phyloP scores from a whole-genome alignment of 2,888 invertebrate species.

The Ormyrus thymus region DNA sequence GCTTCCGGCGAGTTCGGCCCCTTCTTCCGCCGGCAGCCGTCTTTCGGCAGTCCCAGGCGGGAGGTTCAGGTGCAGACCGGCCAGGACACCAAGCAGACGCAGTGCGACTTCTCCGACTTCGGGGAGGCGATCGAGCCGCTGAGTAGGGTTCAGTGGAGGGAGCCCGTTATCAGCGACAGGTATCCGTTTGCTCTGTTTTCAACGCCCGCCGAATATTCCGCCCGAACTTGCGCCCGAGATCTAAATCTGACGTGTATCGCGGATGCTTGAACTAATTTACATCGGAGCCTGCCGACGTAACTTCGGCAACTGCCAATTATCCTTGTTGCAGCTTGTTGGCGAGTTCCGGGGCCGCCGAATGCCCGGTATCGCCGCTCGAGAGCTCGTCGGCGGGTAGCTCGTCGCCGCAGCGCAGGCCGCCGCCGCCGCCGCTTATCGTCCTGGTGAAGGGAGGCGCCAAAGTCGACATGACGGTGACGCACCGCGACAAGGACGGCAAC shows the following conservation, averaged over 20 bases:
- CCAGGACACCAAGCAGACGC: slow-evolving; percentile 67
- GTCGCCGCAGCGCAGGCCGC: slow-evolving; percentile 11
- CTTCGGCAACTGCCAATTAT: neutral
- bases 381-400: slow-evolving; percentile 53
- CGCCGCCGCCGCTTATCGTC: slow-evolving; percentile 61
- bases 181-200: too few species aligned
- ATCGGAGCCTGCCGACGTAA: neutral
- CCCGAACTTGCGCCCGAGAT: too few species aligned
- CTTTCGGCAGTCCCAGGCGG: slow-evolving; percentile 61
- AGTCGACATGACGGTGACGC: slow-evolving; percentile 73
- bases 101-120: slow-evolving; percentile 65
- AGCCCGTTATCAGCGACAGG: neutral
- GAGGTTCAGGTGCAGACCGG: slow-evolving; percentile 69
- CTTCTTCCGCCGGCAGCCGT: slow-evolving; percentile 35
- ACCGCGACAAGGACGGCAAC: slow-evolving; percentile 72
- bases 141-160: slow-evolving; percentile 5
- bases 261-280: neutral
- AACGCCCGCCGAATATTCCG: too few species aligned
- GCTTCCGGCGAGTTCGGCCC: slow-evolving; percentile 54
- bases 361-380: slow-evolving; percentile 56
- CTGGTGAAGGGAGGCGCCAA: slow-evolving; percentile 61
- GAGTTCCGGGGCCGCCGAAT: slow-evolving; percentile 40
- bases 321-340: neutral
- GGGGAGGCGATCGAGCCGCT: slow-evolving; percentile 1
- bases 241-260: neutral